Evolutionary conservation across 2,888 invertebrate species (phyloP), one percentile per base, ranked within the genome.

Genomic region (Sceliomorpha sp.): DNA sequence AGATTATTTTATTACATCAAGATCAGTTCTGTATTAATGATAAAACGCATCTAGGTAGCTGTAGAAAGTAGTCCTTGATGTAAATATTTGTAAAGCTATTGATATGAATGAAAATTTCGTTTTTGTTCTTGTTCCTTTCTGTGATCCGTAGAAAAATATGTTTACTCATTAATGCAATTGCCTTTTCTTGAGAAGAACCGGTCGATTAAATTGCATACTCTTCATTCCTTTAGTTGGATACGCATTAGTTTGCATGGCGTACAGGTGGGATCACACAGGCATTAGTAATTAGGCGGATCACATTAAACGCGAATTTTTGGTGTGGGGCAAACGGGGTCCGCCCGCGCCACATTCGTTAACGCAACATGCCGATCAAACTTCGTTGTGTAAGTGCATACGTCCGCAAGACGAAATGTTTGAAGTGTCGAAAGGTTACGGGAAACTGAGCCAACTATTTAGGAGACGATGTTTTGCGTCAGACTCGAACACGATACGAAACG

Each of bases 401-500:
- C 76, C 72, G 85, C 85, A 86, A 82, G 85, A 85, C 77, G 81
- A 82, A 78, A 79, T 74, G 81, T 85, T 79, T 48, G 48, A 44
- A 51, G 56, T 31, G 13, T 58, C 12, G 12, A n/a, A 36, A 39
- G 5, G 15, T 6, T 10, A 7, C 12, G 29, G n/a, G 7, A 10
- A n/a, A 15, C 10, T 14, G 24, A 36, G 15, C 9, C 20, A 44
- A 14, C 44, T 15, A 51, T 24, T 50, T 42, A 14, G 53, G 24
- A 9, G 39, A 32, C 14, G 14, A 5, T n/a, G 51, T 34, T 42
- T 20, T 20, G 5, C 27, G 42, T 13, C 5, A 26, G 20, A 12
- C 42, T 42, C 42, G 9, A 14, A 29, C 36, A 26, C 12, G 32
- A 15, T n/a, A 8, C 13, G 7, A 45, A 84, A 86, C 80, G 79